A percentile compares a stretch with the other conserved stretches of the same genome.
Evolutionary conservation across 2,113 vertebrate genomes (phyloP).

Genomic region (Eidolon helvum): DNA sequence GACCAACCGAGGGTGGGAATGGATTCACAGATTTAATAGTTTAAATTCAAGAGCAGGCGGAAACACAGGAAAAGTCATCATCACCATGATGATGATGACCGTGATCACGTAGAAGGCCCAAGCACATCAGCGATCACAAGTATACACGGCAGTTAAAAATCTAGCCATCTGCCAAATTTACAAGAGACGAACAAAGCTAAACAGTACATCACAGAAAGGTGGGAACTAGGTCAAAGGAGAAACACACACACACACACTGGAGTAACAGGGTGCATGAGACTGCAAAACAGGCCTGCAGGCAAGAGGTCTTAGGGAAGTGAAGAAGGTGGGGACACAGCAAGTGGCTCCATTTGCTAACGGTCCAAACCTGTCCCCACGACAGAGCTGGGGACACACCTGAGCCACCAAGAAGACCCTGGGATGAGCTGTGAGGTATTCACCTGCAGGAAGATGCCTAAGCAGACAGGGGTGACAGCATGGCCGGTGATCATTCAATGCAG

Average conservation of each 20-base stretch:
- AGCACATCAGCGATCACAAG: fast-evolving
- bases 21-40: fast-evolving
- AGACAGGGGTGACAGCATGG: background rate
- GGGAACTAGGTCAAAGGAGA: background rate
- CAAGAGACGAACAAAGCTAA: background rate
- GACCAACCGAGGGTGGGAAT: fast-evolving
- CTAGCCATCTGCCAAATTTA: background rate
- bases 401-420: background rate
- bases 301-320: background rate
- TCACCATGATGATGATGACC: no score
- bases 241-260: background rate
- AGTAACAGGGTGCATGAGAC: fast-evolving
- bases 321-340: background rate
- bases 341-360: background rate
- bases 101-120: background rate
- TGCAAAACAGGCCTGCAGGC: fast-evolving
- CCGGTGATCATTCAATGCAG: background rate
- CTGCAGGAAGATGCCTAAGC: background rate
- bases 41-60: background rate
- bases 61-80: background rate
- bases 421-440: background rate
- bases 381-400: background rate
- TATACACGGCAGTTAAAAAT: background rate
- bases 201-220: background rate
- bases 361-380: fast-evolving